Percentiles rank a stretch among this genome's conserved stretches.
Evolutionary conservation across 2,888 invertebrate species (phyloP).

Genomic region (Xylota sylvarum): DNA sequence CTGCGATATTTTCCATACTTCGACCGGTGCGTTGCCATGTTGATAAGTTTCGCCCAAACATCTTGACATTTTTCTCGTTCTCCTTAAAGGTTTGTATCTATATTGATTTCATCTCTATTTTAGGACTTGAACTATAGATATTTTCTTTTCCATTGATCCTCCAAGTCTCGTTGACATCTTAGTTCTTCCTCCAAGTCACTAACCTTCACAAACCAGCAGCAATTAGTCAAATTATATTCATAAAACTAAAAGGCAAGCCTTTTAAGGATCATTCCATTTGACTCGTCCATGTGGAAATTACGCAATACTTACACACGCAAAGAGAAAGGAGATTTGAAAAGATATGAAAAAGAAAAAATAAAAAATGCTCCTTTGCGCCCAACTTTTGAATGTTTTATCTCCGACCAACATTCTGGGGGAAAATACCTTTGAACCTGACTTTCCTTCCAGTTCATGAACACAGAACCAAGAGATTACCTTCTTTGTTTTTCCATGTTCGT

Average conservation of each 20-base stretch:
- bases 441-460: slow-evolving; percentile 71
- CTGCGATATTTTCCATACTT: too few species aligned
- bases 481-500: slow-evolving; percentile 47
- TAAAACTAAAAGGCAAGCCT: slow-evolving; percentile 23
- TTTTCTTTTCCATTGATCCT: too few species aligned
- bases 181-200: not conserved
- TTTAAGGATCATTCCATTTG: not conserved
- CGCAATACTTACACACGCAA: slow-evolving; percentile 12
- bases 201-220: slow-evolving; percentile 32
- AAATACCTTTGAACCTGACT: slow-evolving; percentile 64
- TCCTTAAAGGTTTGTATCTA: too few species aligned
- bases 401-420: slow-evolving; percentile 29
- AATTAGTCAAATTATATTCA: slow-evolving; percentile 68
- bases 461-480: slow-evolving; percentile 64
- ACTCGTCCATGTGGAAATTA: slow-evolving; percentile 33
- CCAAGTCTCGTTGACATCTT: not conserved
- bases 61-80: too few species aligned
- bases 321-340: not conserved
- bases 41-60: too few species aligned
- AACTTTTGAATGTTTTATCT: slow-evolving; percentile 53
- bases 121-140: too few species aligned
- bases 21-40: too few species aligned
- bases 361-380: not conserved
- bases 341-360: not conserved
- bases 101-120: too few species aligned